Evolutionary conservation across 1,140 invertebrate genomes (phyloP).

Genomic region (Halesus radiatus): DNA sequence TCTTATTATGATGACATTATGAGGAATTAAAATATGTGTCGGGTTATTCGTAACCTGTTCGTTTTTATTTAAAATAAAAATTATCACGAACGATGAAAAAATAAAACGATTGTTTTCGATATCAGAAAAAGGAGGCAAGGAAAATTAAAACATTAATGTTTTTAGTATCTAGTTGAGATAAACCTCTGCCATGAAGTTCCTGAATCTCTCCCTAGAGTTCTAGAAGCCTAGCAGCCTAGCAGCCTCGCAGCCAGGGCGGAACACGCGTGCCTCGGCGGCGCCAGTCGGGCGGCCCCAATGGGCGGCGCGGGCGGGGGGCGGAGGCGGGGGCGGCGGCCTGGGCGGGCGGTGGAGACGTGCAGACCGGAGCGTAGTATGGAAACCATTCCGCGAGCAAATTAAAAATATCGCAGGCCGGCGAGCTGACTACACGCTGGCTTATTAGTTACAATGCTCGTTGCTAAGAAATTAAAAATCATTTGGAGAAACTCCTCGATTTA

Average conservation of each 20-base stretch:
- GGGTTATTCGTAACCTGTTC: too few relatives aligned
- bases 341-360: not conserved
- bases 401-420: not conserved
- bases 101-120: too few relatives aligned
- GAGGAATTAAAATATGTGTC: too few relatives aligned
- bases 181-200: too few relatives aligned
- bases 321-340: conserved; percentile 7
- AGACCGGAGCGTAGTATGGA: conserved; percentile 10
- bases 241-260: not conserved
- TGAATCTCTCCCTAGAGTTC: not conserved
- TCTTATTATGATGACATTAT: too few relatives aligned
- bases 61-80: too few relatives aligned
- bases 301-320: conserved; percentile 14
- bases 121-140: too few relatives aligned
- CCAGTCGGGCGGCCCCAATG: conserved; percentile 4
- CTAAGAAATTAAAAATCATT: too few relatives aligned
- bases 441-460: not conserved
- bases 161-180: too few relatives aligned
- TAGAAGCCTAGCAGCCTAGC: not conserved
- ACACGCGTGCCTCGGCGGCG: conserved; percentile 2
- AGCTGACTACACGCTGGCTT: not conserved
- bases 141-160: too few relatives aligned
- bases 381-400: conserved; percentile 1
- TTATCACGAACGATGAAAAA: too few relatives aligned
- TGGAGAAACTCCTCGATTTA: too few relatives aligned